A percentile compares a stretch with the other conserved stretches of the same genome.
These are phyloP conservation scores for Paracanthobrama guichenoti DNA, from an alignment of 2,113 vertebrate species.

Conservation along the genomic window DNA sequence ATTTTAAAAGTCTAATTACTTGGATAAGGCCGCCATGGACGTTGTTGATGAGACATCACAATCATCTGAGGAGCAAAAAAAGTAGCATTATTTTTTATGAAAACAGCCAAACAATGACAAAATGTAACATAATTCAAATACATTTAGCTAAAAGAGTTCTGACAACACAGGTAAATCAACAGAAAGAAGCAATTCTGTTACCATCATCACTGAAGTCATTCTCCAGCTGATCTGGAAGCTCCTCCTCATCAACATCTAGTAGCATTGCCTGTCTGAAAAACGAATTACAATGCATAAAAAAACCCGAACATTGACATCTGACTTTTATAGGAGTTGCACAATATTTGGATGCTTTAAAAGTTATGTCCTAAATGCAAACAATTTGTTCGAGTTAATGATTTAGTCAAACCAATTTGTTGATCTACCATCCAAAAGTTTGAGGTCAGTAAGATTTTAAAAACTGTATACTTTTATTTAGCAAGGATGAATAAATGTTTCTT, in stretches of 20 bases:
- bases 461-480: background rate
- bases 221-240: constrained; percentile 80
- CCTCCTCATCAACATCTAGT: constrained; percentile 73
- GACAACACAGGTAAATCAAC: background rate
- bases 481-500: background rate
- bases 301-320: background rate
- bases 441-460: background rate
- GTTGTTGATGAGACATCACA: constrained; percentile 62
- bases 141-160: background rate
- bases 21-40: constrained; percentile 67
- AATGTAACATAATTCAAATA: background rate
- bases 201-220: constrained; percentile 74
- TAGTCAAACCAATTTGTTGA: background rate
- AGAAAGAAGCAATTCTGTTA: background rate
- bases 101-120: constrained; percentile 55
- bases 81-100: constrained; percentile 9
- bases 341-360: background rate
- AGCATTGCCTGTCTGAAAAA: background rate
- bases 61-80: constrained; percentile 59
- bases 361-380: background rate
- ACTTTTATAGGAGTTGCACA: background rate
- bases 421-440: too few species aligned
- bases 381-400: background rate
- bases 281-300: background rate
- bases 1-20: constrained; percentile 67